phyloP scores from a whole-genome alignment of 2,113 vertebrate genomes.

The Oreotragus oreotragus region DNA sequence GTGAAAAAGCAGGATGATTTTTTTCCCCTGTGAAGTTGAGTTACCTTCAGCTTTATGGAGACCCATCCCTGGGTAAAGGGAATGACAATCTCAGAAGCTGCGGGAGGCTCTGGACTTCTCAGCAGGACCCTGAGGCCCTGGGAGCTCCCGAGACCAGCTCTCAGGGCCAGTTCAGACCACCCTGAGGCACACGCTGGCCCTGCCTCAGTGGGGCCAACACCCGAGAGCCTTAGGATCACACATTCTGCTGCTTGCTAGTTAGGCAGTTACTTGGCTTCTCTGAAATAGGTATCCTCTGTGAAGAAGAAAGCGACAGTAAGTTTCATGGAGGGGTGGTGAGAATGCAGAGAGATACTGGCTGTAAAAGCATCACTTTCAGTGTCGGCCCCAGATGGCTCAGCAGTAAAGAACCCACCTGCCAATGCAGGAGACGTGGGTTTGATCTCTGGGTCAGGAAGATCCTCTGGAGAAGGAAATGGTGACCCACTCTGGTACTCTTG shows the following conservation, averaged over 20 bases:
- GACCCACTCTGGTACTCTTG: not conserved
- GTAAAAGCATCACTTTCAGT: fast-evolving
- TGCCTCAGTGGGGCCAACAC: not conserved
- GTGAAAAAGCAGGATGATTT: not conserved
- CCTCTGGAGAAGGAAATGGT: not conserved
- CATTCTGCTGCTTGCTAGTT: not conserved
- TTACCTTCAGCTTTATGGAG: not conserved
- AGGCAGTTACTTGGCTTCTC: not conserved
- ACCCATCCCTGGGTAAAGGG: not conserved
- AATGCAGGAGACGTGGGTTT: not conserved
- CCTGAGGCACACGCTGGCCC: fast-evolving
- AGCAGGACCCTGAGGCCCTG: not conserved
- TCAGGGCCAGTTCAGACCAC: not conserved
- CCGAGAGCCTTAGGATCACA: fast-evolving
- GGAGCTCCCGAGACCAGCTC: not conserved
- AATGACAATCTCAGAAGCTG: not conserved
- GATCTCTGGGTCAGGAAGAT: not conserved
- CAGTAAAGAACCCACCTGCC: not conserved
- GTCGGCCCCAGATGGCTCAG: not conserved
- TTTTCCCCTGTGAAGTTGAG: not conserved
- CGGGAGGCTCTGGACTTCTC: not conserved
- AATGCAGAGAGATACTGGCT: fast-evolving
- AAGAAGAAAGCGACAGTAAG: not conserved
- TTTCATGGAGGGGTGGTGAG: not conserved
- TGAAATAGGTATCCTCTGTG: not conserved